A percentile compares a stretch with the other conserved stretches of the same genome.
Conservation (phyloP, 2,797 vertebrate species). For the Cheracebus regulus region DNA sequence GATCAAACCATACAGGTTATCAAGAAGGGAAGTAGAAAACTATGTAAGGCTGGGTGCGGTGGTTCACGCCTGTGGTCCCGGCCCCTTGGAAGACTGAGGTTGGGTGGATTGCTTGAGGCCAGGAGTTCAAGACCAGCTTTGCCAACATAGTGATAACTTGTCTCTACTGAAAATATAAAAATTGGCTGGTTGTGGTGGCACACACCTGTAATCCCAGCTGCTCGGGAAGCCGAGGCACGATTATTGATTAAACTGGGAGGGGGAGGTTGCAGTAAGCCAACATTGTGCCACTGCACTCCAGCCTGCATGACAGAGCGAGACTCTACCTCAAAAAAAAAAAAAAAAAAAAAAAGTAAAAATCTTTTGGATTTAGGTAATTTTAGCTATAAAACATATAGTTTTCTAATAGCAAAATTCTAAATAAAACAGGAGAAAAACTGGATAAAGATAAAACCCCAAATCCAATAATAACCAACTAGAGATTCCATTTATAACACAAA, state of each 20-base stretch:
- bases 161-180: not conserved
- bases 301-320: not conserved
- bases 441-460: not conserved
- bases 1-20: not conserved
- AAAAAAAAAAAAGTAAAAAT: not conserved
- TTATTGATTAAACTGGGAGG: not conserved
- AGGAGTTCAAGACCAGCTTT: not conserved
- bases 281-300: not conserved
- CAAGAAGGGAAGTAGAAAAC: not conserved
- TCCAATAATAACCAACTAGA: not conserved
- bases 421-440: constrained; percentile 6
- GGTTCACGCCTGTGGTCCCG: not conserved
- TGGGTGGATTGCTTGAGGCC: not conserved
- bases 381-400: constrained; percentile 10
- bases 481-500: constrained; percentile 24
- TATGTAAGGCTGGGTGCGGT: accelerated
- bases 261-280: not conserved
- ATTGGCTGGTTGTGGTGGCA: not conserved
- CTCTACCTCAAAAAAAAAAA: not conserved
- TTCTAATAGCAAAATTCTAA: constrained; percentile 47
- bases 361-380: constrained; percentile 24
- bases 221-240: no score
- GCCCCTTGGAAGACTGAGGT: not conserved
- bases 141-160: not conserved
- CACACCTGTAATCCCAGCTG: not conserved